Conservation (phyloP, 1,140 invertebrate species). For the Caenorhabditis briggsae region DNA sequence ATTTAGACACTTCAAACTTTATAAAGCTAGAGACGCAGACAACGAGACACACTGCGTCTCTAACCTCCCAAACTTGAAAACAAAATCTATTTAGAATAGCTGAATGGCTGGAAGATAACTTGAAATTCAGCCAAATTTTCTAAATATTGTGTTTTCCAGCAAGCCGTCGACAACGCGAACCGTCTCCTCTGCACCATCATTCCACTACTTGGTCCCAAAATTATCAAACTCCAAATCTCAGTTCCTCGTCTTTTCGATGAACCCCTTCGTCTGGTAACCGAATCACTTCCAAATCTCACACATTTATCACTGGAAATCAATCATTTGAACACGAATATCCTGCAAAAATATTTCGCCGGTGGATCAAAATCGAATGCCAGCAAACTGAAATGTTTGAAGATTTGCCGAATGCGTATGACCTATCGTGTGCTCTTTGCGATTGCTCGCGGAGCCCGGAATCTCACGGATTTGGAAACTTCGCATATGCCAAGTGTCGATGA, state of each 20-base stretch:
- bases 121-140: too few relatives aligned
- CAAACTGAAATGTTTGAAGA: slow-evolving; percentile 69
- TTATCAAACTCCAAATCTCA: slow-evolving; percentile 72
- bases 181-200: slow-evolving; percentile 70
- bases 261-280: slow-evolving; percentile 67
- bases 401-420: slow-evolving; percentile 72
- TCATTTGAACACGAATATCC: slow-evolving; percentile 69
- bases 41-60: too few relatives aligned
- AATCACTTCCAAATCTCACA: slow-evolving; percentile 67
- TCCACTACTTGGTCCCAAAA: slow-evolving; percentile 70
- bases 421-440: slow-evolving; percentile 76
- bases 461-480: slow-evolving; percentile 73
- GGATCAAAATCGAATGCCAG: slow-evolving; percentile 64
- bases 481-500: slow-evolving; percentile 74
- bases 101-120: too few relatives aligned
- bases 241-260: slow-evolving; percentile 71
- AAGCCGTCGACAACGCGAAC: slow-evolving; percentile 74
- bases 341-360: slow-evolving; percentile 69
- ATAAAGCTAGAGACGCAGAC: too few relatives aligned
- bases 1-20: too few relatives aligned
- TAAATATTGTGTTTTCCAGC: too few relatives aligned
- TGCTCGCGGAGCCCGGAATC: slow-evolving; percentile 70
- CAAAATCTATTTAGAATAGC: too few relatives aligned
- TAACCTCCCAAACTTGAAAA: too few relatives aligned
- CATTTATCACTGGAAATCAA: slow-evolving; percentile 73